Percentiles rank a stretch among this genome's conserved stretches.
phyloP scores from a whole-genome alignment of 2,888 invertebrate genomes.

The Alcis repandata region DNA sequence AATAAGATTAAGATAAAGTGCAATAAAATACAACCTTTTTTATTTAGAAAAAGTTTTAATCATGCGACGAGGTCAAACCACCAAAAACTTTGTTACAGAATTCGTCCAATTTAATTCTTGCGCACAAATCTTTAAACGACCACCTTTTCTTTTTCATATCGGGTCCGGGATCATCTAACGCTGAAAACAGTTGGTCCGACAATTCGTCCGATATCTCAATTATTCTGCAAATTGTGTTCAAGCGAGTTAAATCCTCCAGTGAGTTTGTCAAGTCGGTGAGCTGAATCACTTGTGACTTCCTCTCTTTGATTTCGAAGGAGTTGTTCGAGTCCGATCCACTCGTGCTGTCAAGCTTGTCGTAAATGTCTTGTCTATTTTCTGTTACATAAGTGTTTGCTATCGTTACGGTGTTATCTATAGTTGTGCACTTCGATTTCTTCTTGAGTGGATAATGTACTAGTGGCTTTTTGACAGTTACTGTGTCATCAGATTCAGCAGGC shows the following conservation, averaged over 20 bases:
- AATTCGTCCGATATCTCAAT: slow-evolving; percentile 83
- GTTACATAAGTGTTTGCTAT: slow-evolving; percentile 49
- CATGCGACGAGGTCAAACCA: slow-evolving; percentile 44
- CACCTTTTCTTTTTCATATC: slow-evolving; percentile 60
- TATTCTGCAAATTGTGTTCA: slow-evolving; percentile 79
- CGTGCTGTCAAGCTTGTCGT: slow-evolving; percentile 77
- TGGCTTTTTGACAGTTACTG: not conserved
- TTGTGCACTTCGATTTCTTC: slow-evolving; percentile 48
- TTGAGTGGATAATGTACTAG: slow-evolving; percentile 26
- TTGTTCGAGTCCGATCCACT: slow-evolving; percentile 73
- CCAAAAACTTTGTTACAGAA: slow-evolving; percentile 77
- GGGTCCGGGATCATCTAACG: slow-evolving; percentile 52
- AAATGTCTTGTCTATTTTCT: slow-evolving; percentile 66
- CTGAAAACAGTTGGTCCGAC: slow-evolving; percentile 73
- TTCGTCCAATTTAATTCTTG: slow-evolving; percentile 75
- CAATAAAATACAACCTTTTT: slow-evolving; percentile 39
- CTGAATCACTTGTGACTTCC: slow-evolving; percentile 73
- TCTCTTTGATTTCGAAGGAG: slow-evolving; percentile 71
- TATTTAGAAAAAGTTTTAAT: slow-evolving; percentile 31
- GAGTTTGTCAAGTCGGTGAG: slow-evolving; percentile 75
- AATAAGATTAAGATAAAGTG: slow-evolving; percentile 9
- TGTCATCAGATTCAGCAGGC: not conserved
- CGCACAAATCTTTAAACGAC: slow-evolving; percentile 80
- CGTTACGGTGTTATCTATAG: slow-evolving; percentile 49
- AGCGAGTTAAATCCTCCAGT: slow-evolving; percentile 70